Evolutionary conservation across 2,888 invertebrate species (phyloP), one percentile per base, ranked within the genome.

Genomic region (Encarsia formosa): DNA sequence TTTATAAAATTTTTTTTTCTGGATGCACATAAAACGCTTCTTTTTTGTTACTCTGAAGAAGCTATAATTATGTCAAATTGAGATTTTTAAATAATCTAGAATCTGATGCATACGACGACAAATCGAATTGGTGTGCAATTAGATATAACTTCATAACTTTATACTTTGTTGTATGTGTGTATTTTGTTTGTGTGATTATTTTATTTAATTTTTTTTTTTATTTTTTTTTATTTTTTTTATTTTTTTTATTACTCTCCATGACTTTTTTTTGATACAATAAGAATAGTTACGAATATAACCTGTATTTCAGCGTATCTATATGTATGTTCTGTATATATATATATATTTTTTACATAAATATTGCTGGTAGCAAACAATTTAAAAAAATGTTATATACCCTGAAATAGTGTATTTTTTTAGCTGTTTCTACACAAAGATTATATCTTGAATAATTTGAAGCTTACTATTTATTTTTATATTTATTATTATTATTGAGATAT

Each of bases 281-380:
- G 48, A 49, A 49, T 49, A 51, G 52, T 49, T 52, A 52, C 38
- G 50, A 52, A 53, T 58, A 60, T 56, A 53, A 57, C 41, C 35
- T 54, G 42, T 49, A 16, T 35, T 26, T 8, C 11, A 26, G 26
- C 11, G 26, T 26, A 26, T 26, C 11, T 26, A 11, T 26, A 26
- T 32, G n/a, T 15, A 18, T 34, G 15, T 34, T 34, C 5, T n/a
- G 18, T n/a, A n/a, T 16, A 16, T 18, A 8, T 15, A 26, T 40
- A 40, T 42, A 44, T 50, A 52, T 49, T 64, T 62, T 61, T 59
- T 64, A 67, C 64, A 67, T 65, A 65, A 67, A 67, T 66, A 69
- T 67, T 63, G 65, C 63, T 46, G 20, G 59, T 63, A 66, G 63
- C 65, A 65, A 65, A 70, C 63, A 65, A 69, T 67, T 68, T 66